Conservation (phyloP, 2,797 vertebrate species). For the Urosaurus nigricauda region DNA sequence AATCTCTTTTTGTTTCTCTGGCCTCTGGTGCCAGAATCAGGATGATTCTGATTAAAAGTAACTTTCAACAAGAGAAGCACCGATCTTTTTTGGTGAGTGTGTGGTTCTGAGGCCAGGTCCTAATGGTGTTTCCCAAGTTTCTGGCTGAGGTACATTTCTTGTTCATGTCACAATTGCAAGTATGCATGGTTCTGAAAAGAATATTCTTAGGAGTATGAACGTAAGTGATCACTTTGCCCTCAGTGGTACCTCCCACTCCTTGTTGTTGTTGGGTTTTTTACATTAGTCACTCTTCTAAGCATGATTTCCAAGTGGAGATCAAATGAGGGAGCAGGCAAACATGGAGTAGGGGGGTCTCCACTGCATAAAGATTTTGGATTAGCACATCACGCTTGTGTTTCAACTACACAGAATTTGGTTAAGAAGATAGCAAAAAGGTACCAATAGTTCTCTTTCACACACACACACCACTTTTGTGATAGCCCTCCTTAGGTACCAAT, state of each 20-base stretch:
- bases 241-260: fast-evolving
- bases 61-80: neutral
- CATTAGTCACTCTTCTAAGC: neutral
- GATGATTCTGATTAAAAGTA: neutral
- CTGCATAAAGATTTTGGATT: neutral
- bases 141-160: neutral
- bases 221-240: no score
- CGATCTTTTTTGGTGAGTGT: neutral
- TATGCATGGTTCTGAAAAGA: neutral
- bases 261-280: neutral
- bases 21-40: neutral
- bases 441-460: neutral
- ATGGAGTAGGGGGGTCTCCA: no score
- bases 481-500: neutral
- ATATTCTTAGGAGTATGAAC: no score
- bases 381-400: neutral
- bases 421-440: neutral
- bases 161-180: neutral
- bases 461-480: neutral
- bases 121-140: neutral
- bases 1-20: neutral
- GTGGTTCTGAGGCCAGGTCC: neutral
- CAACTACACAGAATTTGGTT: neutral
- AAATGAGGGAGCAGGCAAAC: neutral
- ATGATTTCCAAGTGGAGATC: neutral